These are phyloP conservation scores for Anas georgica DNA, from an alignment of 2,797 vertebrate genomes.

Conservation along the genomic window DNA sequence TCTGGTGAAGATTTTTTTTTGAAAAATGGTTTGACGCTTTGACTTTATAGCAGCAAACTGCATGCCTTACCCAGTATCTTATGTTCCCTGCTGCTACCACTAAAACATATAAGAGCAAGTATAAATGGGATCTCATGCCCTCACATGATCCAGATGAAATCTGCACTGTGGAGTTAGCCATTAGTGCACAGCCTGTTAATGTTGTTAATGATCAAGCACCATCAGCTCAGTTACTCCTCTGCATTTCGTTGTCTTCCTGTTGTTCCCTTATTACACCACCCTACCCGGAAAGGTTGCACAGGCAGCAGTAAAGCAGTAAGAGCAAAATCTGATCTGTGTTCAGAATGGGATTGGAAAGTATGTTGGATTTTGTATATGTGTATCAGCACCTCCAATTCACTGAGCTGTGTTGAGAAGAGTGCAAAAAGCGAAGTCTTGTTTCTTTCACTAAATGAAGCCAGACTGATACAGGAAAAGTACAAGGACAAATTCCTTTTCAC, in stretches of 20 bases:
- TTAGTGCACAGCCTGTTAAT: not conserved
- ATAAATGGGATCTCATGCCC: not conserved
- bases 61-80: conserved; percentile 8
- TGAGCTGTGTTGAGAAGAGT: not conserved
- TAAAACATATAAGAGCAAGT: not conserved
- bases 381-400: not conserved
- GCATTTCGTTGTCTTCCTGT: not conserved
- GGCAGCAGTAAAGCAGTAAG: not conserved
- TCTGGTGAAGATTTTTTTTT: conserved; percentile 7
- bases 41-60: conserved; percentile 25
- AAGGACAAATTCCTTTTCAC: not conserved
- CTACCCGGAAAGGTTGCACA: not conserved
- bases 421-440: not conserved
- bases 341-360: not conserved
- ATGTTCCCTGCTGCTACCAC: not conserved
- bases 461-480: not conserved
- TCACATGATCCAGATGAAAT: conserved; percentile 1
- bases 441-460: not conserved
- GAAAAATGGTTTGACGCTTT: conserved; percentile 34
- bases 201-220: not conserved
- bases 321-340: not conserved
- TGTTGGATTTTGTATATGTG: not conserved
- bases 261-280: not conserved
- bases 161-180: not conserved
- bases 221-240: not conserved